Conservation (phyloP, 2,797 vertebrate species). For the Pelobates cultripes region DNA sequence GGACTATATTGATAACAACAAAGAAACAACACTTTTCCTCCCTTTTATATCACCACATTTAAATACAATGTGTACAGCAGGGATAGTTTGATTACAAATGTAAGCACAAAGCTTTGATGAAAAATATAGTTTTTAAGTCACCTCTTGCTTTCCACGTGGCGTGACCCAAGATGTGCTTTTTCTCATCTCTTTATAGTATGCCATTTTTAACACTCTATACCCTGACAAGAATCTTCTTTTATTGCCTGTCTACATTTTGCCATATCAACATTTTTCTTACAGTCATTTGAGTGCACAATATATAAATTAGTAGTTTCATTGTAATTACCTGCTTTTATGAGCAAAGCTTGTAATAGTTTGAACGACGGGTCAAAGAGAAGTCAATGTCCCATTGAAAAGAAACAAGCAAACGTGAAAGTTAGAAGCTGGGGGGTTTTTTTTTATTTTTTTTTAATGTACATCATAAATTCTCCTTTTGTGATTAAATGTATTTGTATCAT, state of each 20-base stretch:
- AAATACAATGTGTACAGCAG: too few species aligned
- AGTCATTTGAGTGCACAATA: constrained; percentile 31
- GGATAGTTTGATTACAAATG: too few species aligned
- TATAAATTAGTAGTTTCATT: constrained; percentile 27
- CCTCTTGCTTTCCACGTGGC: not conserved
- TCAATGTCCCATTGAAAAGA: constrained; percentile 5
- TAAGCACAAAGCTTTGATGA: too few species aligned
- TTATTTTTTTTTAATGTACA: not conserved
- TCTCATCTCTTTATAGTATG: not conserved
- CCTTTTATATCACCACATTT: too few species aligned
- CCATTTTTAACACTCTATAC: constrained; percentile 12
- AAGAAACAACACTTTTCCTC: too few species aligned
- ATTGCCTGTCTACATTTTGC: constrained; percentile 21
- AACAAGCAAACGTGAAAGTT: not conserved
- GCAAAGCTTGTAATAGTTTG: not conserved
- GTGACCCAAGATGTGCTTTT: not conserved
- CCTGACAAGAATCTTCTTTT: constrained; percentile 22
- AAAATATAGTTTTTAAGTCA: not conserved
- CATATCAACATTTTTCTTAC: constrained; percentile 37
- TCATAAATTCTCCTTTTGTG: not conserved
- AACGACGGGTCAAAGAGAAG: constrained; percentile 21
- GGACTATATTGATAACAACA: too few species aligned
- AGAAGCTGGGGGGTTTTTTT: not conserved
- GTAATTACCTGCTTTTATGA: constrained; percentile 32
- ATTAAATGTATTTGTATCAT: not conserved